Evolutionary conservation across 2,888 invertebrate species (phyloP).

Genomic region (Psococerastis gibbosa): DNA sequence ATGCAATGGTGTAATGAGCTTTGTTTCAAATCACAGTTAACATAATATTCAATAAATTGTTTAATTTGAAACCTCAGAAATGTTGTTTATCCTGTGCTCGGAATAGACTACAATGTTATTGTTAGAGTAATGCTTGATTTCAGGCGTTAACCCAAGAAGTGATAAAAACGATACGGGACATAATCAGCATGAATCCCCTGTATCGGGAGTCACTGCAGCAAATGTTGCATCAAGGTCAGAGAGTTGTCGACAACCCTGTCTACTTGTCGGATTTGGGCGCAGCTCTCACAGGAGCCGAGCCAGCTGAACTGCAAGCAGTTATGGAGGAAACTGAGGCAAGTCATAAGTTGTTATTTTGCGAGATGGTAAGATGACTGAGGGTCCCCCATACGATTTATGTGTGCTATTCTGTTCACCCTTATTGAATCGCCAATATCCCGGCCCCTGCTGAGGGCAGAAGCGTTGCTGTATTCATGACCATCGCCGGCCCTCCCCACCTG

Average conservation of each 20-base stretch:
- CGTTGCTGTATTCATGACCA: no score
- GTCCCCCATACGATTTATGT: no score
- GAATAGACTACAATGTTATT: slow-evolving; percentile 3
- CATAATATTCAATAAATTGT: no score
- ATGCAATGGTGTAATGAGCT: no score
- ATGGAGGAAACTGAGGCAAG: slow-evolving; percentile 87
- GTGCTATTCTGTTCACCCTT: no score
- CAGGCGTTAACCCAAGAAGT: slow-evolving; percentile 87
- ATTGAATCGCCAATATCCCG: no score
- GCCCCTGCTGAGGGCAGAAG: no score
- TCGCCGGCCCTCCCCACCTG: no score
- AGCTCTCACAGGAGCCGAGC: slow-evolving; percentile 81
- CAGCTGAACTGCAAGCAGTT: slow-evolving; percentile 77
- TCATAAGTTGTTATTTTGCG: slow-evolving; percentile 18
- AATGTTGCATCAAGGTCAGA: slow-evolving; percentile 90
- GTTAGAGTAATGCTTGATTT: no score
- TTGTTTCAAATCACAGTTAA: no score
- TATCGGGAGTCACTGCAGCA: slow-evolving; percentile 96
- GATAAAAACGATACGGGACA: slow-evolving; percentile 92
- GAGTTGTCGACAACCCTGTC: slow-evolving; percentile 95
- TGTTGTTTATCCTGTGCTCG: background rate
- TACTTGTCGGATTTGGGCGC: slow-evolving; percentile 94
- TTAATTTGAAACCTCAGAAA: no score
- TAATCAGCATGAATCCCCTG: slow-evolving; percentile 90
- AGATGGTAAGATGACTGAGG: no score